Evolutionary conservation across 2,888 invertebrate species (phyloP).

Genomic region (Eilema depressum): DNA sequence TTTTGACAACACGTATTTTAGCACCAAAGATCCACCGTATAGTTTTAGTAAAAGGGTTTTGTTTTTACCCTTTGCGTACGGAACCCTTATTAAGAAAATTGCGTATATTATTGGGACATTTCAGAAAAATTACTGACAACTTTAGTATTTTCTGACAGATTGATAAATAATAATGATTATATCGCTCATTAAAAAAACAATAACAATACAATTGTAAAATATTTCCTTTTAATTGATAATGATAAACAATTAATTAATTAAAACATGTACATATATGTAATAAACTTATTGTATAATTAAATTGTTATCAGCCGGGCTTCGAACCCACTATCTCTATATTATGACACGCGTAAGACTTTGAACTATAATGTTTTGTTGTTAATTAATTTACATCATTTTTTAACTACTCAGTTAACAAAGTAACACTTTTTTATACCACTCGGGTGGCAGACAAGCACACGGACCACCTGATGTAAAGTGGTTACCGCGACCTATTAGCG

Average conservation of each 20-base stretch:
- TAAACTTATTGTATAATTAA: conserved; percentile 48
- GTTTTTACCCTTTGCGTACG: too few species aligned
- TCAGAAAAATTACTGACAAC: too few species aligned
- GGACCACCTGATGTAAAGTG: too few species aligned
- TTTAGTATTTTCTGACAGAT: too few species aligned
- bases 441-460: too few species aligned
- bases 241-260: conserved; percentile 15
- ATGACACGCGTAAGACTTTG: conserved; percentile 41
- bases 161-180: not conserved
- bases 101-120: too few species aligned
- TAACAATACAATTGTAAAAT: not conserved
- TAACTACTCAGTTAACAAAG: not conserved
- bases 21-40: too few species aligned
- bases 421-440: too few species aligned
- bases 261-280: conserved; percentile 23
- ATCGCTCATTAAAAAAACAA: not conserved
- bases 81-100: too few species aligned
- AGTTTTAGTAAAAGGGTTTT: too few species aligned
- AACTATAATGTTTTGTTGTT: conserved; percentile 26
- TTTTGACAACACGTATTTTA: too few species aligned
- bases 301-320: conserved; percentile 46
- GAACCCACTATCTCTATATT: conserved; percentile 39
- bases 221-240: conserved; percentile 6
- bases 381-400: not conserved
- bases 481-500: too few species aligned